These are phyloP conservation scores for Margaritifera margaritifera DNA, from an alignment of 2,888 invertebrate species.

Conservation along the genomic window DNA sequence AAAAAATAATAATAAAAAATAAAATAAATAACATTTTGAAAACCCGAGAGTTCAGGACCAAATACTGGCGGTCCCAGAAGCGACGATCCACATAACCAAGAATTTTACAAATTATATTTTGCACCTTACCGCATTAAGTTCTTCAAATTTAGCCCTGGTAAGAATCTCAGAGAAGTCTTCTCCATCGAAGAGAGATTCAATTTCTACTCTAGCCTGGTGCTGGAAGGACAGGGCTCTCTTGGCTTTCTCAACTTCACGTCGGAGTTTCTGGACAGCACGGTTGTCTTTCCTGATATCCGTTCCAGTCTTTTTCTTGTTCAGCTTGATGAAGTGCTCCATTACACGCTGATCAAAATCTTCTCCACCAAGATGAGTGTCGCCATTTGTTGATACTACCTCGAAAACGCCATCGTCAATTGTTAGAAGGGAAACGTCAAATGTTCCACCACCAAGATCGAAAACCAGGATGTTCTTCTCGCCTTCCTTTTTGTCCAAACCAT, in stretches of 20 bases:
- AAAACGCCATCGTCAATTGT: constrained; percentile 99
- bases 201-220: constrained; percentile 97
- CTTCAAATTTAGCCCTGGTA: constrained; percentile 98
- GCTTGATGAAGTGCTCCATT: constrained; percentile 98
- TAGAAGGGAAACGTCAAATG: constrained; percentile 97
- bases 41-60: no score
- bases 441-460: constrained; percentile 99
- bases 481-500: constrained; percentile 96
- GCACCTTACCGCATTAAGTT: constrained; percentile 87
- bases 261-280: constrained; percentile 94
- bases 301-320: constrained; percentile 98
- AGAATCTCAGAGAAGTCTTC: constrained; percentile 98
- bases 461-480: constrained; percentile 98
- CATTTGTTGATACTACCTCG: constrained; percentile 89
- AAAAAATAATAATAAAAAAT: no score
- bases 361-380: constrained; percentile 98
- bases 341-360: constrained; percentile 99
- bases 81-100: not conserved
- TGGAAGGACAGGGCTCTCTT: constrained; percentile 94
- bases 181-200: constrained; percentile 98
- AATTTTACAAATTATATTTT: not conserved
- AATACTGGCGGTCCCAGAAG: not conserved
- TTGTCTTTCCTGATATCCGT: constrained; percentile 95
- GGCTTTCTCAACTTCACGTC: constrained; percentile 97
- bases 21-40: no score